Conservation (phyloP, 2,888 invertebrate species). For the Xestia ashworthii region DNA sequence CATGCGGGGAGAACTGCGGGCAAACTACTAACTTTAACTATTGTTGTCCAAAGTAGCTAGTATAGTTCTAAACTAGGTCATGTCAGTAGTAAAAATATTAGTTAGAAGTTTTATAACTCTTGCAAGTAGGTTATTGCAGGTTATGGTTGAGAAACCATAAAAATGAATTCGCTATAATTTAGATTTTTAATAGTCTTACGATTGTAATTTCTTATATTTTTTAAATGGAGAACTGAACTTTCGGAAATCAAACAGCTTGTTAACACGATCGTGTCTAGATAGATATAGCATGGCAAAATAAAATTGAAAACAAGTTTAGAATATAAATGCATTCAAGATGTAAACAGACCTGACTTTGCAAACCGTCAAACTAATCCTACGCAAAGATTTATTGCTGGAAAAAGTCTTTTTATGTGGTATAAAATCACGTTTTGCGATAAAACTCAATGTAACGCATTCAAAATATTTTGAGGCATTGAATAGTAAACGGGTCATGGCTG, state of each 20-base stretch:
- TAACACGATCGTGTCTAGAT: background rate
- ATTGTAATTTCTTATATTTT: constrained; percentile 14
- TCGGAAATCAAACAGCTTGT: constrained; percentile 1
- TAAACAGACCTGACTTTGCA: background rate
- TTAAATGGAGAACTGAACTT: constrained; percentile 13
- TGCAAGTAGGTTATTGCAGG: constrained; percentile 44
- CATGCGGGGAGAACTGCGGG: constrained; percentile 13
- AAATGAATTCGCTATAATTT: constrained; percentile 43
- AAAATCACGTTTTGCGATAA: background rate
- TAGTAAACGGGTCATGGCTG: background rate
- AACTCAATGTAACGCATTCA: background rate
- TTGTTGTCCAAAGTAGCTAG: constrained; percentile 32
- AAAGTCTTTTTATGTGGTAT: background rate
- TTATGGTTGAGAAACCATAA: constrained; percentile 44
- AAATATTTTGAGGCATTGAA: background rate
- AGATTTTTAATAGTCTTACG: constrained; percentile 31
- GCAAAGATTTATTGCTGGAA: background rate
- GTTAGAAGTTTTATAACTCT: constrained; percentile 39
- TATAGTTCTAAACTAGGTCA: constrained; percentile 32
- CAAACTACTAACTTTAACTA: constrained; percentile 30
- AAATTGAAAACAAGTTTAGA: background rate
- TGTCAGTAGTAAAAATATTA: constrained; percentile 48
- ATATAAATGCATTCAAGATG: background rate
- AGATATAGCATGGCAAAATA: background rate
- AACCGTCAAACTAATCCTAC: background rate